Conservation (phyloP, 2,888 invertebrate genomes). For the Nebria brevicollis region DNA sequence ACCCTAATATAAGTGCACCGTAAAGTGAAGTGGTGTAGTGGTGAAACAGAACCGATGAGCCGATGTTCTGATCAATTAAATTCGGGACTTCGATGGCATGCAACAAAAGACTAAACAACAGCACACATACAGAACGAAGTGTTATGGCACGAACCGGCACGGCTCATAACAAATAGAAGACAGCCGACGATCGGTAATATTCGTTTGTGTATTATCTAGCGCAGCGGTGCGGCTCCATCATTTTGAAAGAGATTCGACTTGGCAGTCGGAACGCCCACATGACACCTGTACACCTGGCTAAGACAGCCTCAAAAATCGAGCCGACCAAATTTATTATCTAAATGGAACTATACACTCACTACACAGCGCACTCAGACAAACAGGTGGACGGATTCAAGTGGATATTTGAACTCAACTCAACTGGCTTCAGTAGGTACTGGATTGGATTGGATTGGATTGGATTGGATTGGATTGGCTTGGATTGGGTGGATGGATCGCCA, state of each 20-base stretch:
- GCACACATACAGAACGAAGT: neutral
- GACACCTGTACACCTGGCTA: slow-evolving; percentile 53
- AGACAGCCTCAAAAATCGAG: slow-evolving; percentile 9
- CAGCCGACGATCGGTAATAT: slow-evolving; percentile 16
- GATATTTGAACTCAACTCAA: neutral
- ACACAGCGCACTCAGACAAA: slow-evolving; percentile 1
- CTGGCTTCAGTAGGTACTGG: neutral
- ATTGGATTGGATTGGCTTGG: neutral
- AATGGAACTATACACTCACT: slow-evolving; percentile 1
- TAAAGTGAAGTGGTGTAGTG: too few species aligned
- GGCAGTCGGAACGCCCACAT: slow-evolving; percentile 55
- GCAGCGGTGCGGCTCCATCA: slow-evolving; percentile 49
- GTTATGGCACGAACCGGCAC: neutral
- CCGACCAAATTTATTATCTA: slow-evolving; percentile 1
- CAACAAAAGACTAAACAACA: neutral
- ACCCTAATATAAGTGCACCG: too few species aligned
- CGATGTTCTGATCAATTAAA: neutral
- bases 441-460: too few species aligned
- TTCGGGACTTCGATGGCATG: neutral
- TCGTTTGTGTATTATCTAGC: slow-evolving; percentile 12
- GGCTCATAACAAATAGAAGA: slow-evolving; percentile 7
- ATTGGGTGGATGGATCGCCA: neutral
- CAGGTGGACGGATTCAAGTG: slow-evolving; percentile 1
- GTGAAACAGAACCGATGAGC: too few species aligned
- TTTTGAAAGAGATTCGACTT: slow-evolving; percentile 53